phyloP scores from a whole-genome alignment of 1,140 invertebrate species.

The Drosophila asahinai region DNA sequence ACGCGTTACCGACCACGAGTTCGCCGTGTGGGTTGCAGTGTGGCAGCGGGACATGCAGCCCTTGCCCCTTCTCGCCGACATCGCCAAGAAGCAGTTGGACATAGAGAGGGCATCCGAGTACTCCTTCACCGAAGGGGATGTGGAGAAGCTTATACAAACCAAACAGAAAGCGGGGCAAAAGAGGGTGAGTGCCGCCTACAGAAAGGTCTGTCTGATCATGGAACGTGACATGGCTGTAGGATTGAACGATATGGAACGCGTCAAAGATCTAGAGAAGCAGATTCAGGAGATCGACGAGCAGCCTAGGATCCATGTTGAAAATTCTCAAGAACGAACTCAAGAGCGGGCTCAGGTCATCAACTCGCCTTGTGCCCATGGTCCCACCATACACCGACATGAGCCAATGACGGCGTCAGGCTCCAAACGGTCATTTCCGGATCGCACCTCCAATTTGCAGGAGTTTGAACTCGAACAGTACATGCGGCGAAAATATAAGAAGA shows the following conservation, averaged over 20 bases:
- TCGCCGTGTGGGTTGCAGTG: constrained; percentile 22
- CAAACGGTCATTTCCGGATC: not conserved
- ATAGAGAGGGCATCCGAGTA: constrained; percentile 27
- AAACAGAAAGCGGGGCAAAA: constrained; percentile 11
- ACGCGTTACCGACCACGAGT: constrained; percentile 17
- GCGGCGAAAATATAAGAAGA: constrained; percentile 34
- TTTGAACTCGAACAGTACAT: constrained; percentile 37
- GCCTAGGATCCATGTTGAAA: not conserved
- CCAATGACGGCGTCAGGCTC: not conserved
- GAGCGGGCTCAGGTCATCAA: not conserved
- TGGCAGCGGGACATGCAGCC: not conserved
- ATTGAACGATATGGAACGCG: constrained; percentile 25
- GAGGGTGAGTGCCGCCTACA: constrained; percentile 13
- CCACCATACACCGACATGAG: not conserved
- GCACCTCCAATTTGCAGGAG: constrained; percentile 8
- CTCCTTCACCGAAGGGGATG: constrained; percentile 41
- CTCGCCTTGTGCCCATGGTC: too few species aligned
- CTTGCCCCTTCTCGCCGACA: constrained; percentile 12
- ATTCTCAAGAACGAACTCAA: not conserved
- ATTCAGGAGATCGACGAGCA: constrained; percentile 44
- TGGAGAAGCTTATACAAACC: constrained; percentile 35
- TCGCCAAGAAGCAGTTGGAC: constrained; percentile 36
- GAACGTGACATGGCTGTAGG: constrained; percentile 38
- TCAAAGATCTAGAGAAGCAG: constrained; percentile 25
- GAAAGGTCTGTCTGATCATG: constrained; percentile 40